Percentiles rank a stretch among this genome's conserved stretches.
Conservation (phyloP, 2,797 vertebrate species). For the Poeciliopsis gracilis region DNA sequence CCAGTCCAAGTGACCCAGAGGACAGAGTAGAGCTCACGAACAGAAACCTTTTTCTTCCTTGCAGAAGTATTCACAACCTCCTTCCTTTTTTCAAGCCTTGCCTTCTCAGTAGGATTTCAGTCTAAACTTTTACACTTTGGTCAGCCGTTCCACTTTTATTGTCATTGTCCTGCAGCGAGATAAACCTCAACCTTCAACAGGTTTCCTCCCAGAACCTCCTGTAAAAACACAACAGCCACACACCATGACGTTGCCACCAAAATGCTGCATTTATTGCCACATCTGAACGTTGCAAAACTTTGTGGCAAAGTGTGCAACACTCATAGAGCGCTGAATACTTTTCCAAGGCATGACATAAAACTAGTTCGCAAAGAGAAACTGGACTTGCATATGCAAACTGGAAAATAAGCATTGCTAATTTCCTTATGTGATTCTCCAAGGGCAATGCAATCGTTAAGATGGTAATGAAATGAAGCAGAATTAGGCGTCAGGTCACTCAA, state of each 20-base stretch:
- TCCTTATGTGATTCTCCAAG: not conserved
- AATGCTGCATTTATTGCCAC: too few relatives aligned
- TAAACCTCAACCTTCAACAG: not conserved
- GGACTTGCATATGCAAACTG: not conserved
- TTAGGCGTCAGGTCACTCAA: not conserved
- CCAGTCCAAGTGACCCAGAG: slow-evolving; percentile 21
- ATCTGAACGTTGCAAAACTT: not conserved
- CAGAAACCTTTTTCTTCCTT: not conserved
- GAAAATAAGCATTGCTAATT: not conserved
- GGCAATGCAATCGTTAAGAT: not conserved
- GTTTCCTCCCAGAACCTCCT: not conserved
- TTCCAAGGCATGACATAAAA: not conserved
- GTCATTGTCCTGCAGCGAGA: not conserved
- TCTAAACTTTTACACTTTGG: not conserved
- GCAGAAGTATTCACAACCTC: not conserved
- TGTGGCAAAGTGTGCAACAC: not conserved
- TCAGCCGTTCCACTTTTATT: not conserved
- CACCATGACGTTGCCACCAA: not conserved
- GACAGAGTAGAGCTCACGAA: not conserved
- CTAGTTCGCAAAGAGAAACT: not conserved
- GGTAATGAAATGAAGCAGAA: not conserved
- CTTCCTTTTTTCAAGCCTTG: not conserved
- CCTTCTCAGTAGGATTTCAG: not conserved
- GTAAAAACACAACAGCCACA: not conserved
- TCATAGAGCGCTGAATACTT: not conserved